These are phyloP conservation scores for Saturnia japonica DNA, from an alignment of 2,888 invertebrate genomes.

Conservation along the genomic window DNA sequence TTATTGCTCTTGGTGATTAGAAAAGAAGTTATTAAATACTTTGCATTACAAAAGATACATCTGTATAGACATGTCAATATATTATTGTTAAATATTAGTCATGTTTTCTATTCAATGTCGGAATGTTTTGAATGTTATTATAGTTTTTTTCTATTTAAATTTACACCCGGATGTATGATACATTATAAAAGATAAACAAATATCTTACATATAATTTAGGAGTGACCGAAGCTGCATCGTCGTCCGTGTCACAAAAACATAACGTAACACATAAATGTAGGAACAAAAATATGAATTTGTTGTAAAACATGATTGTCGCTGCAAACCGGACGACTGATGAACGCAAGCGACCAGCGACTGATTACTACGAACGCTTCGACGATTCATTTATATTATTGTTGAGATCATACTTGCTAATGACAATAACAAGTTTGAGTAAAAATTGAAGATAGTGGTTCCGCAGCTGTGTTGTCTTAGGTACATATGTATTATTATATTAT, in stretches of 20 bases:
- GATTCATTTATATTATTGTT: too few species aligned
- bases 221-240: not conserved
- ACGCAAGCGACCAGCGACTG: not conserved
- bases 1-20: too few species aligned
- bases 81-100: not conserved
- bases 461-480: not conserved
- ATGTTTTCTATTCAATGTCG: not conserved
- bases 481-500: not conserved
- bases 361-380: not conserved
- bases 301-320: not conserved
- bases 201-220: slow-evolving; percentile 1
- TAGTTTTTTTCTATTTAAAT: too few species aligned
- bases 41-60: not conserved
- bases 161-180: not conserved
- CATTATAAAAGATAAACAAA: not conserved
- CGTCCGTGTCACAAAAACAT: not conserved
- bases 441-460: not conserved
- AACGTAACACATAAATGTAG: not conserved
- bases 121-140: not conserved
- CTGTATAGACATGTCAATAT: not conserved
- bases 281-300: not conserved
- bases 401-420: not conserved
- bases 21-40: not conserved
- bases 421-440: slow-evolving; percentile 1
- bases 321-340: not conserved